Base-by-base conservation (phyloP, 2,797 vertebrate species). In the Borostomias antarcticus region DNA sequence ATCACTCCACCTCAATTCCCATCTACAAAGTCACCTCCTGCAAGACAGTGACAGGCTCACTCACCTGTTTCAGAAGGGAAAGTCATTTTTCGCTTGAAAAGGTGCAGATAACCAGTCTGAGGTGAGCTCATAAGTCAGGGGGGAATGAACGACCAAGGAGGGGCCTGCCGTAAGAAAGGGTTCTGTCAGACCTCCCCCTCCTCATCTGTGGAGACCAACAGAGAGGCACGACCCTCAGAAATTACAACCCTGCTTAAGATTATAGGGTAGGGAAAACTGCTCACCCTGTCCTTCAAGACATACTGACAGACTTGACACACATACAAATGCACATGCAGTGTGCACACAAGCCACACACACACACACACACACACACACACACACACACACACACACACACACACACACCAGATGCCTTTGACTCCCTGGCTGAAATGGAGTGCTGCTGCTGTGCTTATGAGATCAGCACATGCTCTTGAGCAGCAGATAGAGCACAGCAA, bases 31-130 rank as follows among this genome's bases (percentile, higher is more conserved):
- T 77, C 56, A 66, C 69, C 76, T 73, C 70, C 69, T 59, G 45
- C 61, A 66, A 78, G 48, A 72, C 66, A 45, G 58, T 32, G 70
- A 54, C 70, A 78, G 62, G 33, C 73, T 73, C 21, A n/a, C 43
- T 7, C 17, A 35, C 11, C 5, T 11, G 19, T 40, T 47, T 69
- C 63, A 77, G 71, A 80, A 72, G 63, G 70, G 58, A 61, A 57
- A 77, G 68, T 74, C 19, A 54, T 75, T 78, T 66, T 77, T 64
- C 11, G 8, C 69, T 72, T 53, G n/a, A 70, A 47, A 66, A 75
- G 64, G 37, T 26, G 53, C 65, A 75, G 75, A 66, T 76, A 83
- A 74, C 62, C 45, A 65, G 57, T 70, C 21, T 0, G 58, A 62
- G 53, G 57, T 61, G 67, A 59, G 47, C 58, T 47, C 3, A 4